Base-by-base conservation (phyloP, 1,140 invertebrate species). In the Ostrea denselamellosa region DNA sequence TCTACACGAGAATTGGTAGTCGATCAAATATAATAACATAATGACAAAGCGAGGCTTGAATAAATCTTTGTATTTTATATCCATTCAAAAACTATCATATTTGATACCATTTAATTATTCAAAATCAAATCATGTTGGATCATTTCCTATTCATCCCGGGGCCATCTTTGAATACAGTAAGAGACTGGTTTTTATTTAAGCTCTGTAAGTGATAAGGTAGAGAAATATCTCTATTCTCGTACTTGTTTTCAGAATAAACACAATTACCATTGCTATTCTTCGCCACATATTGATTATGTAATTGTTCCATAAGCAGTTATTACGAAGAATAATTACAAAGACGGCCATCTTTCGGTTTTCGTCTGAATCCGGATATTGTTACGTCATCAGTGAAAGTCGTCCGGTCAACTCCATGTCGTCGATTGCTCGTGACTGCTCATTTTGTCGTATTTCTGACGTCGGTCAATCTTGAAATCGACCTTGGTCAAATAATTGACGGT, bases 381-480 rank as follows among this genome's bases (percentile, higher is more conserved):
- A 77, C 68, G 68, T 77, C 25, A 77, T 77, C 68, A 77, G 5
- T 25, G 28, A 25, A 25, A 77, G 25, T 77, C 25, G 25, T 25
- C 8, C 9, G 28, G 9, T 17, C 68, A 34, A 77, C 8, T 25
- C 25, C 28, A 77, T 25, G 28, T 77, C 25, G 28, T 77, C 68
- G 25, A 28, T 25, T 77, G 68, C 68, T 77, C 68, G 9, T 28
- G 25, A 77, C 12, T 34, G 68, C 25, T 28, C 68, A 77, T 77
- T 77, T 28, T 77, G 68, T 77, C 25, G 22, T 22, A 77, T 77
- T 77, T 77, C 28, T 14, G 28, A 28, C 28, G 28, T 34, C 25
- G 22, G 25, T 77, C 68, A 77, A 77, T 77, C 68, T 77, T 34
- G 25, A 77, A 28, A 77, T 77, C 68, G 68, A 77, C 68, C 28